A percentile compares a stretch with the other conserved stretches of the same genome.
These are phyloP conservation scores for Hyles vespertilio DNA, from an alignment of 1,140 invertebrate species.

Conservation along the genomic window DNA sequence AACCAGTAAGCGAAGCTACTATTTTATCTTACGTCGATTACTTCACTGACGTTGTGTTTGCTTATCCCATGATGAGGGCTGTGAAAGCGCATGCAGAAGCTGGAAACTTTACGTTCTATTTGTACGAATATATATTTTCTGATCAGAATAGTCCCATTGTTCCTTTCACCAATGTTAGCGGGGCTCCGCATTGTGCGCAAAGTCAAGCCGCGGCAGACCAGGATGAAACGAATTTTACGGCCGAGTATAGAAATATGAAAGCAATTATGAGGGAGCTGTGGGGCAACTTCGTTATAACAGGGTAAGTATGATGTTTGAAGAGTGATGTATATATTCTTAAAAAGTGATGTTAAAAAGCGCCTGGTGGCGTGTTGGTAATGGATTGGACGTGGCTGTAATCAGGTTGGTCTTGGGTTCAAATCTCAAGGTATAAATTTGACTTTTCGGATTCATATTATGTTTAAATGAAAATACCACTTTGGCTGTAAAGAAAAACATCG, in stretches of 20 bases:
- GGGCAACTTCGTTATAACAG: conserved; percentile 26
- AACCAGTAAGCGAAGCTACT: conserved; percentile 28
- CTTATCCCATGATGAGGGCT: conserved; percentile 34
- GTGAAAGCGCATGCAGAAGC: conserved; percentile 30
- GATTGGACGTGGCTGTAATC: too few species aligned
- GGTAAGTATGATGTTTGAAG: conserved; percentile 18
- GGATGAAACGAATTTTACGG: background rate
- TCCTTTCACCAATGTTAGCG: conserved; percentile 27
- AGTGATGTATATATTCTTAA: background rate
- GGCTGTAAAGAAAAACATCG: too few species aligned
- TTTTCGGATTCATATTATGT: too few species aligned
- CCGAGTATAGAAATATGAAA: conserved; percentile 18
- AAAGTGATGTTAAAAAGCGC: too few species aligned
- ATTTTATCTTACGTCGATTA: conserved; percentile 43
- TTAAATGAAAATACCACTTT: too few species aligned
- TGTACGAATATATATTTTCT: conserved; percentile 44
- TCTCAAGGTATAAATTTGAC: too few species aligned
- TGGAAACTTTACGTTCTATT: conserved; percentile 38
- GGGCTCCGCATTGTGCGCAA: conserved; percentile 40
- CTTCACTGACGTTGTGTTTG: conserved; percentile 40
- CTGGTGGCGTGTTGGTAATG: too few species aligned
- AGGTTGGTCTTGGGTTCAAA: too few species aligned
- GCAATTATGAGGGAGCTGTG: conserved; percentile 19
- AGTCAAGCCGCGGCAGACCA: conserved; percentile 26
- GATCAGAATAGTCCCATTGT: conserved; percentile 29